A percentile compares a stretch with the other conserved stretches of the same genome.
Conservation (phyloP, 2,113 vertebrate species). For the Chiloscyllium plagiosum region DNA sequence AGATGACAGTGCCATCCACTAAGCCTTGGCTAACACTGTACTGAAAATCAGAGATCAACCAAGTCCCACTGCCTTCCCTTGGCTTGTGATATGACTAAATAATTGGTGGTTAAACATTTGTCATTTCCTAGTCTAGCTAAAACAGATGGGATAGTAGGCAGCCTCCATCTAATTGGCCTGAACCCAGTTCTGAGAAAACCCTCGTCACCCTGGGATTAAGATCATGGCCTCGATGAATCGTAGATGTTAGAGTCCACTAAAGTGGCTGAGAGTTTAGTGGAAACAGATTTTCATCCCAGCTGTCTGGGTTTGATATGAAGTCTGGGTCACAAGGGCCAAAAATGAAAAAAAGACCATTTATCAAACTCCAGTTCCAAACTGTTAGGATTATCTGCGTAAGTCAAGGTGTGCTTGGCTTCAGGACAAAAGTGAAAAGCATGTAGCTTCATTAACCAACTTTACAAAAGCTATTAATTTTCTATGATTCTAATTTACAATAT, state of each 20-base stretch:
- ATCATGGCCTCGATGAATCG: background rate
- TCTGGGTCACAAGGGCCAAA: background rate
- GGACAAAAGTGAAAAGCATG: background rate
- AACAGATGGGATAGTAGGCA: background rate
- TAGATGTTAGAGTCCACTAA: background rate
- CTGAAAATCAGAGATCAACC: too few species aligned
- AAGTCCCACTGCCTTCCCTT: background rate
- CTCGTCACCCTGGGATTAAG: background rate
- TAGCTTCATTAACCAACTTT: background rate
- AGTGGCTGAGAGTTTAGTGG: too few species aligned
- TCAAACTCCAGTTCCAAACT: background rate
- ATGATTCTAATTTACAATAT: background rate
- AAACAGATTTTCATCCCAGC: background rate
- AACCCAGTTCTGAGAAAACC: background rate
- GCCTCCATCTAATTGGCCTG: background rate
- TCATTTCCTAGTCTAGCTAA: too few species aligned
- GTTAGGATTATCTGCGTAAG: background rate
- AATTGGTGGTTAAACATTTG: too few species aligned
- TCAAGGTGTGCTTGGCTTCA: background rate
- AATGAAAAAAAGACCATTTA: background rate
- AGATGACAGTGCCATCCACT: background rate
- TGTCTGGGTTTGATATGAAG: background rate
- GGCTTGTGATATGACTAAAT: too few species aligned
- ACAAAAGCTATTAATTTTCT: background rate
- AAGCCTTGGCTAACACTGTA: too few species aligned